These are phyloP conservation scores for Xanthia togata DNA, from an alignment of 2,888 invertebrate species.

Conservation along the genomic window DNA sequence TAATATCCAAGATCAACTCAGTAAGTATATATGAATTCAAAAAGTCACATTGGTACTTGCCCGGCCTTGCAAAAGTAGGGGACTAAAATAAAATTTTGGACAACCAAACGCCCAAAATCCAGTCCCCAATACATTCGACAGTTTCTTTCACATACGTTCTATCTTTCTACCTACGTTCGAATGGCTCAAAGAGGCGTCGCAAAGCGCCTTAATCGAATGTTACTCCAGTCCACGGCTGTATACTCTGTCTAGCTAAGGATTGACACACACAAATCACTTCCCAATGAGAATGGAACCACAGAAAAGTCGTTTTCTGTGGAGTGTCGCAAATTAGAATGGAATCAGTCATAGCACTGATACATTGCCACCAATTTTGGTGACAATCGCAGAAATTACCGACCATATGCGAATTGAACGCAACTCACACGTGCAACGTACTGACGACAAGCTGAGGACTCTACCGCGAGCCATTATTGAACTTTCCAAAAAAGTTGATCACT, in stretches of 20 bases:
- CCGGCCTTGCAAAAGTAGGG: neutral
- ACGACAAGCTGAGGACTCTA: neutral
- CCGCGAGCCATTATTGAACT: neutral
- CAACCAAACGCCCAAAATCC: neutral
- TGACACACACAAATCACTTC: neutral
- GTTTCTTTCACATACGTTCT: constrained; percentile 1
- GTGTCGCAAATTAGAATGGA: neutral
- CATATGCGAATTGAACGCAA: neutral
- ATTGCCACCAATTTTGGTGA: neutral
- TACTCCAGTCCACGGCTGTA: constrained; percentile 7
- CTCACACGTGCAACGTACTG: neutral
- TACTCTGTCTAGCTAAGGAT: constrained; percentile 3
- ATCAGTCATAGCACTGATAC: neutral
- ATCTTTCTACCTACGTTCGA: constrained; percentile 1
- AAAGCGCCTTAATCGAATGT: constrained; percentile 36
- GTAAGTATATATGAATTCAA: too few relatives aligned
- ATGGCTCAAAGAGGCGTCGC: constrained; percentile 19
- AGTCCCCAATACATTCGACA: neutral
- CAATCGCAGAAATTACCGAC: too few relatives aligned
- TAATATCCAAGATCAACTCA: neutral
- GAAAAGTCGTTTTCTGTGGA: neutral
- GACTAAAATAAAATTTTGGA: neutral
- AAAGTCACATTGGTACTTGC: too few relatives aligned
- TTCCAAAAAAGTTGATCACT: neutral
- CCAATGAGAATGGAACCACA: neutral